Base-by-base conservation (phyloP, 2,797 vertebrate species). In the Varecia variegata region DNA sequence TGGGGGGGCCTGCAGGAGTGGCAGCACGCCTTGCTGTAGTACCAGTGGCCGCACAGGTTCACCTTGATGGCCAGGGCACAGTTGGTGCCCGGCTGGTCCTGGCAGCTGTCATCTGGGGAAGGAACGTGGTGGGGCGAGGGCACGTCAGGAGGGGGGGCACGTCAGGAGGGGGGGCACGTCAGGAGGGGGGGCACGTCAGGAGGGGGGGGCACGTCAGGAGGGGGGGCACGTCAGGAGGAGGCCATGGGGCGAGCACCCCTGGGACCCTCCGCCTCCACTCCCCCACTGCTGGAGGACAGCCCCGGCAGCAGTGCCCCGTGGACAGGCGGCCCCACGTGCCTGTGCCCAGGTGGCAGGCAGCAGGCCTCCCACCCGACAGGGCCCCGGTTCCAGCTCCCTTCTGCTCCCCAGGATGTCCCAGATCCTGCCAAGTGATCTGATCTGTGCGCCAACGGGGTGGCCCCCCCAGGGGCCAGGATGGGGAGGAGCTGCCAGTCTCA, bases 1-100 rank as follows among this genome's bases (percentile, higher is more conserved):
- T 96, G 98, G 0, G 98, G 97, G 0, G 98, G 97, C 0, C 99
- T 98, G 98, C 99, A 99, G 97, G 99, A 99, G 95, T 99, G 99
- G 98, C 99, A 99, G 98, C 99, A 99, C 88, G 99, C 99, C 98
- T 99, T 99, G 98, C 99, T 99, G 98, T 99, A 99, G 98, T 99
- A 99, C 99, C 99, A 99, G 98, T 99, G 99, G 97, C 99, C 99
- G 97, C 99, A 99, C 95, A 99, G 99, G 98, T 99, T 99, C 86
- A 99, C 99, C 98, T 99, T 99, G 98, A 99, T 99, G 27, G 99
- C 99, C 98, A 99, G 98, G 30, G 99, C 99, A 2, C 99, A 99
- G 99, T 99, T 99, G 96, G 99, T 99, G 94, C 99, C 99, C 3
- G 99, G 99, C 82, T 99, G 99, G 97, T 99, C 99, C 98, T 99